A percentile compares a stretch with the other conserved stretches of the same genome.
phyloP scores from a whole-genome alignment of 2,113 vertebrate genomes.

The Pelusios castaneus region DNA sequence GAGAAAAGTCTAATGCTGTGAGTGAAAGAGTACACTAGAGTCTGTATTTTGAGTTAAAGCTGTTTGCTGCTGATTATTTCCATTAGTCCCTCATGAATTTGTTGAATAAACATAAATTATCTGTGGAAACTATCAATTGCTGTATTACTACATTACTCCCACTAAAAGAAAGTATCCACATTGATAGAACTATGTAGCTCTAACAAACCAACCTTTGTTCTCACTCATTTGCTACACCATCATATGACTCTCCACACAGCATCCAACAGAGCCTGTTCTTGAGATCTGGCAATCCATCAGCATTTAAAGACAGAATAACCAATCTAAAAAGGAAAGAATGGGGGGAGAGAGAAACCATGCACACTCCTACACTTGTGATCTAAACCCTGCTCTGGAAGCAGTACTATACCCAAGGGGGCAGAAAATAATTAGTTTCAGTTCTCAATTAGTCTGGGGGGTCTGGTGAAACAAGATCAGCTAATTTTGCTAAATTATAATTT shows the following conservation, averaged over 20 bases:
- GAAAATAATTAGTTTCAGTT: background rate
- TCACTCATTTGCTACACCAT: conserved; percentile 19
- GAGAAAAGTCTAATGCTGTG: too few relatives aligned
- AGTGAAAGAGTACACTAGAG: background rate
- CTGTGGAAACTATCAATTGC: background rate
- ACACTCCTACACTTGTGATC: conserved; percentile 32
- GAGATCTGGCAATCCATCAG: conserved; percentile 9
- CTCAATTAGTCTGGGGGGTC: background rate
- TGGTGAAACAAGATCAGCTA: conserved; percentile 9
- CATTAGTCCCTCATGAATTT: fast-evolving
- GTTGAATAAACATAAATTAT: background rate
- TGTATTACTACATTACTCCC: background rate
- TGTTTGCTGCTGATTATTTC: background rate
- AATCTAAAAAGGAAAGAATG: background rate
- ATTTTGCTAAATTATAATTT: conserved; percentile 19
- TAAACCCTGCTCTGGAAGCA: background rate
- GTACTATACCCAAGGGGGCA: background rate
- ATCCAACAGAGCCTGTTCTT: conserved; percentile 26
- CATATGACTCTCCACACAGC: background rate
- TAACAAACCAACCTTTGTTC: conserved; percentile 22
- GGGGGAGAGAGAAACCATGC: conserved; percentile 39
- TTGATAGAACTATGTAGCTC: background rate
- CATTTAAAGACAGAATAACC: conserved; percentile 51
- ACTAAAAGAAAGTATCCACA: background rate
- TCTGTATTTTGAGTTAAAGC: background rate